phyloP scores from a whole-genome alignment of 53 echinoderm and acorn worm genomes.

The Echinometra lucunter region DNA sequence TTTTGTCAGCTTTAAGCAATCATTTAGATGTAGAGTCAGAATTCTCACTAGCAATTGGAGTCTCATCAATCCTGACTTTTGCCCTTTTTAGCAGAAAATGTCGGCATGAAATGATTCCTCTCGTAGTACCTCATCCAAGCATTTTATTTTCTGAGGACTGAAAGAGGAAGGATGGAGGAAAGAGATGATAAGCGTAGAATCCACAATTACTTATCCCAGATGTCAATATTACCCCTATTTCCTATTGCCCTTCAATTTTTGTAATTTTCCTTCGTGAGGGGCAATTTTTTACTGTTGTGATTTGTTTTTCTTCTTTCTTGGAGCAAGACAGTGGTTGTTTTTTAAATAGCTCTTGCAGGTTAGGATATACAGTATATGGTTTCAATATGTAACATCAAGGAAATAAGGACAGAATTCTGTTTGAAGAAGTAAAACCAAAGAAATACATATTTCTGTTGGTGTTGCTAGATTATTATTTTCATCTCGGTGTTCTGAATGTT shows the following conservation, averaged over 20 bases:
- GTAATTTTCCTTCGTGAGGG: slow-evolving; percentile 14
- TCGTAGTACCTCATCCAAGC: background rate
- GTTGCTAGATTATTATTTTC: too few species aligned
- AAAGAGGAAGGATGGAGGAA: background rate
- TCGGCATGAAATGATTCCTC: slow-evolving; percentile 52
- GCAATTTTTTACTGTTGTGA: background rate
- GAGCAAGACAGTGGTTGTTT: background rate
- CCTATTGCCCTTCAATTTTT: slow-evolving; percentile 28
- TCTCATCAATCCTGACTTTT: slow-evolving; percentile 52
- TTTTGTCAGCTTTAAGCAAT: background rate
- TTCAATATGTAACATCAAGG: too few species aligned
- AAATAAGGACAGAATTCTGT: too few species aligned
- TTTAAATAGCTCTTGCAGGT: background rate
- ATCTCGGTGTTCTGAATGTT: too few species aligned
- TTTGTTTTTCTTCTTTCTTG: background rate
- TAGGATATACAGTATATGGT: too few species aligned
- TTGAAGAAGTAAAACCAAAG: too few species aligned
- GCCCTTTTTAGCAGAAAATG: slow-evolving; percentile 47
- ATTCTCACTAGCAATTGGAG: slow-evolving; percentile 43
- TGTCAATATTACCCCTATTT: slow-evolving; percentile 5
- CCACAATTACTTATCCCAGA: background rate
- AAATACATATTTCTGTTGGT: too few species aligned
- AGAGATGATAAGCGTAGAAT: slow-evolving; percentile 14
- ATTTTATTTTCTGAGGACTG: background rate
- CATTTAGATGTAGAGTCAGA: slow-evolving; percentile 47